Evolutionary conservation across 2,888 invertebrate genomes (phyloP).

Genomic region (Lasioglossum morio): DNA sequence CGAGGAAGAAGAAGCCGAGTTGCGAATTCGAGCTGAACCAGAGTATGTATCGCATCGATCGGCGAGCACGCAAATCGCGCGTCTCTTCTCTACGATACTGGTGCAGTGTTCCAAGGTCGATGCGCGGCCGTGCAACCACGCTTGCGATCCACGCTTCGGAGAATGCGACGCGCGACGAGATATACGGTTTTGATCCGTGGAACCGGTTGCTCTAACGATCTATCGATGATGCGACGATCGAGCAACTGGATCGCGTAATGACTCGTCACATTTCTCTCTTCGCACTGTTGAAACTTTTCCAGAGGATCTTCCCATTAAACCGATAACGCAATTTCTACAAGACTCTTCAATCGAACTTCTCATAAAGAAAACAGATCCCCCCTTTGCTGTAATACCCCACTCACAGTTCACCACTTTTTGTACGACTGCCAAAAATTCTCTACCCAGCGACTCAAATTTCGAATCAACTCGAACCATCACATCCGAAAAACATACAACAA

Average conservation of each 20-base stretch:
- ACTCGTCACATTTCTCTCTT: not conserved
- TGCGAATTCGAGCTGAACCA: conserved; percentile 30
- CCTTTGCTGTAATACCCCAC: too few species aligned
- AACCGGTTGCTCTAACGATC: not conserved
- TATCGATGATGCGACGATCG: not conserved
- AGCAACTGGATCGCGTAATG: not conserved
- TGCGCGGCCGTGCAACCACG: not conserved
- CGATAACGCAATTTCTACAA: too few species aligned
- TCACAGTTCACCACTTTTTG: too few species aligned
- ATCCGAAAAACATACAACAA: too few species aligned
- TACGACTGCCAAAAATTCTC: too few species aligned
- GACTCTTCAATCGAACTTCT: not conserved
- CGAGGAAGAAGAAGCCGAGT: conserved; percentile 15
- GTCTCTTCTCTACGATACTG: conserved; percentile 30
- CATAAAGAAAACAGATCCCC: too few species aligned
- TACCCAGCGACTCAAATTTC: too few species aligned
- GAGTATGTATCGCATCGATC: conserved; percentile 23
- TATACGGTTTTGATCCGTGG: not conserved
- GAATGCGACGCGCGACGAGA: not conserved
- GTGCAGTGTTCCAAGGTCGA: conserved; percentile 38
- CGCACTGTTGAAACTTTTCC: not conserved
- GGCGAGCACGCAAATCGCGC: conserved; percentile 40
- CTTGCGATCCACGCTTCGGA: not conserved
- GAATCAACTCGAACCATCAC: too few species aligned
- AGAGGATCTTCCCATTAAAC: not conserved